A percentile compares a stretch with the other conserved stretches of the same genome.
Evolutionary conservation across 1,140 invertebrate species (phyloP).

Genomic region (Copidosoma floridanum): DNA sequence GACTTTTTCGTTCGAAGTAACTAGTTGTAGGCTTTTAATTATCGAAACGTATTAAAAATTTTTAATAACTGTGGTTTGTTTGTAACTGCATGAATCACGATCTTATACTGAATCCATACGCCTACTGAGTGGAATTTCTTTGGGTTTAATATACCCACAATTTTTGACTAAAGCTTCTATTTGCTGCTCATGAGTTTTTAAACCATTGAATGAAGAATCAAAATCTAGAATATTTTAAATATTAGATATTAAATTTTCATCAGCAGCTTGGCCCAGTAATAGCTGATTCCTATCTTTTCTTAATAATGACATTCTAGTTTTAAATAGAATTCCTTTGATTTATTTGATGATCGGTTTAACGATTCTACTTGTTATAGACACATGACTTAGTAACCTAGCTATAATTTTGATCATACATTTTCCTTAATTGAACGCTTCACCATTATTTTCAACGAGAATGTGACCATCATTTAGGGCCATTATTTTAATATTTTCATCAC

Average conservation of each 20-base stretch:
- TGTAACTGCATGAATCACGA: conserved; percentile 7
- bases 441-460: not conserved
- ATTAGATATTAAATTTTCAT: not conserved
- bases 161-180: not conserved
- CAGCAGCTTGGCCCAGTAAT: not conserved
- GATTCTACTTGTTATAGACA: not conserved
- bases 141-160: not conserved
- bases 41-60: conserved; percentile 26
- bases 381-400: not conserved
- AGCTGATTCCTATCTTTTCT: not conserved
- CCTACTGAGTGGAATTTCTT: not conserved
- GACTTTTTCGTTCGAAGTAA: conserved; percentile 7
- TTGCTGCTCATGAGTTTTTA: conserved; percentile 1
- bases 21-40: conserved; percentile 19
- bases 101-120: not conserved
- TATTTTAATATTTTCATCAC: not conserved
- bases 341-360: not conserved
- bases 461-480: not conserved
- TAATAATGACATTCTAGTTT: not conserved
- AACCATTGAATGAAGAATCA: not conserved
- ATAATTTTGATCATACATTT: not conserved
- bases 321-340: not conserved
- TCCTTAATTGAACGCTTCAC: not conserved
- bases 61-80: conserved; percentile 18
- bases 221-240: not conserved